Base-by-base conservation (phyloP, 1,140 invertebrate species). In the Leptinotarsa undecemlineata region DNA sequence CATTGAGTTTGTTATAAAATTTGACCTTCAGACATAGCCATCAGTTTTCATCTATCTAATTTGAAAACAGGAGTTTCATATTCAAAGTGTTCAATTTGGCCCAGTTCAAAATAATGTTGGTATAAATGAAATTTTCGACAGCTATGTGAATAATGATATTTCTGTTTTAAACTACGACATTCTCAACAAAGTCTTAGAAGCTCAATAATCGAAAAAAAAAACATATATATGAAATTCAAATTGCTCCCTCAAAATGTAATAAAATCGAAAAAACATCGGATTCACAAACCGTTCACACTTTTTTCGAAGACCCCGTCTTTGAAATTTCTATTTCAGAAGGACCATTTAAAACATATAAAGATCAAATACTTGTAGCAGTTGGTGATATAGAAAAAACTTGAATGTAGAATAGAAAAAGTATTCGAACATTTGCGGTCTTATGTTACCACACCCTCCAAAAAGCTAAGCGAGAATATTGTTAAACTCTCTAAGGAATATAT, bases 401-500 rank as follows among this genome's bases (percentile, higher is more conserved):
- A 20, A 71, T 13, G 23, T 19, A 70, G 42, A 67, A 23, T 2
- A n/a, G 61, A 23, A 61, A 73, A 76, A 68, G 62, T 78, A 17
- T 78, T 76, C 33, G 42, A 74, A 42, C 72, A 77, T 68, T 71
- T 6, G 26, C 3, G 72, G 60, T 62, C 75, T n/a, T 70, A 68
- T 51, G 48, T 78, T 4, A 61, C 62, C 0, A 17, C 76, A n/a
- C 57, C 77, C 19, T 57, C 3, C n/a, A 68, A 21, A 51, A 42
- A 23, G 68, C 15, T 26, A 26, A 20, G n/a, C 19, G 1, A 33
- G 17, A 71, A 71, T 42, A 64, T 77, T 14, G 69, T 79, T 57
- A 70, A 67, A 26, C 26, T 68, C 19, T 13, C 75, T 8, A 78
- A 75, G 73, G 62, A 76, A 68, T 74, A 76, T 77, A 47, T 79